Conservation (phyloP, 2,888 invertebrate genomes). For the Syritta pipiens region DNA sequence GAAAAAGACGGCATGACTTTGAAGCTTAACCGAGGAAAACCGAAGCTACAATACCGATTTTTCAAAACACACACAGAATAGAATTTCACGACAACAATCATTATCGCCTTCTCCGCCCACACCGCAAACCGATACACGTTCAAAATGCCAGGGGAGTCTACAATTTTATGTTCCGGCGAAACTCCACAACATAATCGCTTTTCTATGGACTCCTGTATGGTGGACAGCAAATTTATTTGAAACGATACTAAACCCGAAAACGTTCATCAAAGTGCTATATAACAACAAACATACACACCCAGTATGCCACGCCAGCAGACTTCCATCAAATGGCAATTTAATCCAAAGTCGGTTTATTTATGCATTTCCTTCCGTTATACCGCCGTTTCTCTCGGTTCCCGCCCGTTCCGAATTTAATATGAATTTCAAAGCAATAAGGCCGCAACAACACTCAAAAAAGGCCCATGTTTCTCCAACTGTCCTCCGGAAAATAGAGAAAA, state of each 20-base stretch:
- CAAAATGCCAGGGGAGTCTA: too few species aligned
- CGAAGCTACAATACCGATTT: too few species aligned
- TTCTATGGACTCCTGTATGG: too few species aligned
- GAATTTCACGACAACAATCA: too few species aligned
- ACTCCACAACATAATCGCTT: not conserved
- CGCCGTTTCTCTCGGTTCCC: too few species aligned
- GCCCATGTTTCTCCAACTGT: slow-evolving; percentile 16
- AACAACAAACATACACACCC: not conserved
- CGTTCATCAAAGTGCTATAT: not conserved
- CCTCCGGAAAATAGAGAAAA: not conserved
- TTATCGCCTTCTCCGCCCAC: too few species aligned
- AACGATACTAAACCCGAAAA: slow-evolving; percentile 3
- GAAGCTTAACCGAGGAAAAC: too few species aligned
- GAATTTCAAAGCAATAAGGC: slow-evolving; percentile 26
- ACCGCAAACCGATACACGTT: too few species aligned
- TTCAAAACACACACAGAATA: too few species aligned
- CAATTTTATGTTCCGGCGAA: too few species aligned
- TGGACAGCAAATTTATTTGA: slow-evolving; percentile 13
- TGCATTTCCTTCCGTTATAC: slow-evolving; percentile 1
- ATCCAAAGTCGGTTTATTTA: slow-evolving; percentile 4
- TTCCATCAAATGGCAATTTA: slow-evolving; percentile 28
- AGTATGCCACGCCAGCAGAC: too few species aligned
- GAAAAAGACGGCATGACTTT: too few species aligned
- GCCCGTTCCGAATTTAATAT: slow-evolving; percentile 17
- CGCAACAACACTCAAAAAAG: slow-evolving; percentile 6